Base-by-base conservation (phyloP, 2,888 invertebrate genomes). In the Caenorhabditis becei region DNA sequence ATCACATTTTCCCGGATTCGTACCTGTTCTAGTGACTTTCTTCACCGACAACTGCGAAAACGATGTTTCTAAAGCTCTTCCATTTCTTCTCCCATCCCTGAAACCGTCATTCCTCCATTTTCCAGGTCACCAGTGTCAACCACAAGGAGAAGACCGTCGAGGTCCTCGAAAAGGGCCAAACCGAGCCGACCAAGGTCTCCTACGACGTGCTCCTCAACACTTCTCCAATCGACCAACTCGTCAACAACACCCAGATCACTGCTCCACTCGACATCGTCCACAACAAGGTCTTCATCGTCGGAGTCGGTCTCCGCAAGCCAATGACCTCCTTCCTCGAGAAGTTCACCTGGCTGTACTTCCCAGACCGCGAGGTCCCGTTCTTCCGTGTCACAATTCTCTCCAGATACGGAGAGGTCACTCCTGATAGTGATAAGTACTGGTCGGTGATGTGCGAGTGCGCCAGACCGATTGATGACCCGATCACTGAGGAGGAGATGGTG, bases 361-460 rank as follows among this genome's bases (percentile, higher is more conserved):
- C 90, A 44, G 90, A 90, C 66, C 86, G 83, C 26, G 84, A 85
- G 28, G 90, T 90, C 10, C 90, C 90, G 18, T 90, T 90, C 87
- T 90, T 89, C 83, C 86, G 90, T 11, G 89, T 90, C 63, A 90
- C 90, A 2, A 89, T 90, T 83, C 83, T 90, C 23, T 87, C 87
- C 26, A 71, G 88, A 71, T 90, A 90, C 78, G 90, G 89, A 75
- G 90, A 90, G 66, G 89, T 86, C 14, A 90, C 90, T 18, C 90
- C 90, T 8, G 89, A 90, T 77, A 77, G 75, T 44, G 85, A 80
- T 54, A 89, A 90, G 75, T 90, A 90, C 70, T 90, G 90, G 90
- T 90, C 90, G n/a, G 87, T 90, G 18, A 90, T 90, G 90, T 89
- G 89, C 72, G 90, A 90, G 71, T 90, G 90, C 53, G 89, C 90